Evolutionary conservation across 1,140 invertebrate species (phyloP), one percentile per base, ranked within the genome.

Genomic region (Lamellibrachia luymesi): DNA sequence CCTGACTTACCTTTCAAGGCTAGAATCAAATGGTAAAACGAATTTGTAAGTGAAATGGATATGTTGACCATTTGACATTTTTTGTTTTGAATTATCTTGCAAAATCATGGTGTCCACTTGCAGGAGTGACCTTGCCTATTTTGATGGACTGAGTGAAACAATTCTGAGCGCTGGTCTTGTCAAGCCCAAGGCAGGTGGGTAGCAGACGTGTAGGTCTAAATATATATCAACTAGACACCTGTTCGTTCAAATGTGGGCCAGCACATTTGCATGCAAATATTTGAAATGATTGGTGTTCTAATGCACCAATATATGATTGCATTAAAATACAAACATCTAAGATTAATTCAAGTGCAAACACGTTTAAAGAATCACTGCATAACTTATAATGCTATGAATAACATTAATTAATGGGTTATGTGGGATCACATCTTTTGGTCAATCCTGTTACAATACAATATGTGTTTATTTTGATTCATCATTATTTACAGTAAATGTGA

Each of bases 91-190:
- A 13, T 91, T 51, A 91, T 91, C 17, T 51, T 91, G 91, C 17
- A 17, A 22, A 89, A 92, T 92, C 22, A 27, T 93, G 64, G 52
- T 56, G 52, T 7, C 51, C 50, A 49, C 92, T 93, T 56, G 93
- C 96, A 98, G 98, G 51, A 97, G 97, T 94, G 98, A 99, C 97
- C 97, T 99, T 22, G 98, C 98, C 7, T 99, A 98, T 96, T 99
- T 98, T 96, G 98, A 99, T 97, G 98, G 98, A 0, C 96, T 99
- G 1, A 98, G 97, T 95, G 98, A 99, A 95, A 98, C 98, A 27
- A 99, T 99, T 95, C 97, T 99, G 17, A 98, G 98, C 94, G 95
- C 94, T 51, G 98, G 98, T 8, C 96, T 99, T 91, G 97, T 98
- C 0, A 98, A 98, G 96, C 98, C 98, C 2, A 98, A 98, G 96